These are phyloP conservation scores for Crematogaster levior DNA, from an alignment of 2,888 invertebrate genomes.

Conservation along the genomic window DNA sequence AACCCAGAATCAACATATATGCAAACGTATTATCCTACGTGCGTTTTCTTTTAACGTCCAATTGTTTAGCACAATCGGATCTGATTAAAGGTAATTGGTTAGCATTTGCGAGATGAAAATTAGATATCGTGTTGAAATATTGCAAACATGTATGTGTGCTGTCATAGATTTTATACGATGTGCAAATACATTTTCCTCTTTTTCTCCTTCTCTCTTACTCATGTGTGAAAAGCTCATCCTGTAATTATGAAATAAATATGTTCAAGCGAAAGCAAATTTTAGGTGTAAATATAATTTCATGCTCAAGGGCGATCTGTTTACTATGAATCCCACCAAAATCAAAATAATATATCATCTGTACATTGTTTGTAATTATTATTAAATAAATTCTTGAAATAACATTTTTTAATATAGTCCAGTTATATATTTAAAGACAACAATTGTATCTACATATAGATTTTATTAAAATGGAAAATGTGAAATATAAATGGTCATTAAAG, in stretches of 20 bases:
- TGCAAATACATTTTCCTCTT: slow-evolving; percentile 11
- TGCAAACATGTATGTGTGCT: background rate
- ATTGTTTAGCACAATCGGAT: slow-evolving; percentile 13
- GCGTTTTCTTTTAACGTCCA: slow-evolving; percentile 1
- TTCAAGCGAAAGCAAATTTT: slow-evolving; percentile 18
- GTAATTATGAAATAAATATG: background rate
- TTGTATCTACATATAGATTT: background rate
- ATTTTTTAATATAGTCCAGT: background rate
- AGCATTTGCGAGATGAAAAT: slow-evolving; percentile 8
- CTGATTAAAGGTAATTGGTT: slow-evolving; percentile 27
- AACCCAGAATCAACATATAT: background rate
- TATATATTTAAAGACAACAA: background rate
- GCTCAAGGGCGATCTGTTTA: background rate
- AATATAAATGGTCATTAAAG: background rate
- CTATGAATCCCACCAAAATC: background rate
- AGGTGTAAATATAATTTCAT: background rate
- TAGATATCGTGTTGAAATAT: slow-evolving; percentile 9
- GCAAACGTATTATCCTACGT: background rate
- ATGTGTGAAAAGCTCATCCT: background rate
- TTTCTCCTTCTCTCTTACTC: background rate
- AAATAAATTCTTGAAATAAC: background rate
- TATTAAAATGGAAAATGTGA: background rate
- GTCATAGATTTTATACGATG: slow-evolving; percentile 27
- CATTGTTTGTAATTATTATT: background rate
- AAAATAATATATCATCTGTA: background rate